Evolutionary conservation across 1,140 invertebrate species (phyloP).

Genomic region (Manduca sexta): DNA sequence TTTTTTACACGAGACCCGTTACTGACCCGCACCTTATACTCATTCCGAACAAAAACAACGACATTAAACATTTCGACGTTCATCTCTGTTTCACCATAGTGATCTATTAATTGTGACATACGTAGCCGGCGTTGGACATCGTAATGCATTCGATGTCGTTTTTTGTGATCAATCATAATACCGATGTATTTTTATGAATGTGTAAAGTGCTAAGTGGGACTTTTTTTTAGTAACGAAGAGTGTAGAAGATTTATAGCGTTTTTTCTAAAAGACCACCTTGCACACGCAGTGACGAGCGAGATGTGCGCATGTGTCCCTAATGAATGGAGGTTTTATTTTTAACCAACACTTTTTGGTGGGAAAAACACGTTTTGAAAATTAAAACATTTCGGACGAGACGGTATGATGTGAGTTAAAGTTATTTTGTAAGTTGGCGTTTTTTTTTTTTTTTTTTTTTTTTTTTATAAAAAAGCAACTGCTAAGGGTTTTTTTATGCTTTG

Average conservation of each 20-base stretch:
- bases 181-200: conserved; percentile 32
- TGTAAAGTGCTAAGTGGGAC: conserved; percentile 42
- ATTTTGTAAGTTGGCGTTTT: too few relatives aligned
- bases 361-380: not conserved
- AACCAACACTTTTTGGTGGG: not conserved
- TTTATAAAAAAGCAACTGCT: too few relatives aligned
- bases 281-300: conserved; percentile 30
- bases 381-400: too few relatives aligned
- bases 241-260: conserved; percentile 39
- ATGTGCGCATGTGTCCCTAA: conserved; percentile 2
- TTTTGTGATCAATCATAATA: conserved; percentile 2
- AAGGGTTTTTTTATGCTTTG: too few relatives aligned
- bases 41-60: conserved; percentile 8
- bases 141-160: conserved; percentile 9
- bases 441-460: too few relatives aligned
- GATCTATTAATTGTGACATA: not conserved
- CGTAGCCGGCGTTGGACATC: conserved; percentile 15
- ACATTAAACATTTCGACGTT: conserved; percentile 20
- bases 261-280: conserved; percentile 48
- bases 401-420: too few relatives aligned
- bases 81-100: conserved; percentile 13
- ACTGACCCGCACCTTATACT: conserved; percentile 31
- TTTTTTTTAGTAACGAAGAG: conserved; percentile 27
- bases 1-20: conserved; percentile 45
- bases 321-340: conserved; percentile 2